Conservation (phyloP, 2,888 invertebrate genomes). For the Amiota mariae region DNA sequence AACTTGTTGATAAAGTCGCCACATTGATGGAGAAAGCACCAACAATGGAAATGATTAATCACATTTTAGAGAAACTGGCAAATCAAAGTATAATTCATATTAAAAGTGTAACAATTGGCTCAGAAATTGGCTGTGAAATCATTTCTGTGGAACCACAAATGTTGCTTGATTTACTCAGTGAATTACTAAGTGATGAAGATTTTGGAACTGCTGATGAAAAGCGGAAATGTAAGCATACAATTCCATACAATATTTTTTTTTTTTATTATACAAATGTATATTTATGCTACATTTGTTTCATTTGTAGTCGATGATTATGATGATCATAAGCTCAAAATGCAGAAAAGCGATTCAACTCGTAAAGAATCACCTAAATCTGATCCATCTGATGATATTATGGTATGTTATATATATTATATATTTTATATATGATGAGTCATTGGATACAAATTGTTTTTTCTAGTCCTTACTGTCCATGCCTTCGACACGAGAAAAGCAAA, state of each 20-base stretch:
- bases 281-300: slow-evolving; percentile 46
- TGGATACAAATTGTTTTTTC: slow-evolving; percentile 12
- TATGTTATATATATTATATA: slow-evolving; percentile 45
- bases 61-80: slow-evolving; percentile 84
- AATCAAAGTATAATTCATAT: slow-evolving; percentile 76
- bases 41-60: slow-evolving; percentile 79
- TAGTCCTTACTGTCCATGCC: slow-evolving; percentile 76
- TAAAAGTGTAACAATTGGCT: slow-evolving; percentile 71
- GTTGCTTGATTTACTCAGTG: slow-evolving; percentile 68
- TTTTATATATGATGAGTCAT: not conserved
- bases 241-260: not conserved
- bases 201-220: slow-evolving; percentile 71
- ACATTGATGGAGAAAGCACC: slow-evolving; percentile 75
- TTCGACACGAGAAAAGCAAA: slow-evolving; percentile 95
- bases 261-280: not conserved
- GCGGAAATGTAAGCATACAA: slow-evolving; percentile 34
- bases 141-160: slow-evolving; percentile 69
- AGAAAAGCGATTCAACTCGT: slow-evolving; percentile 59
- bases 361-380: slow-evolving; percentile 67
- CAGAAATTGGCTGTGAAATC: slow-evolving; percentile 71
- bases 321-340: slow-evolving; percentile 52
- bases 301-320: slow-evolving; percentile 68
- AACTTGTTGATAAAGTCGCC: slow-evolving; percentile 77
- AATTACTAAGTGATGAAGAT: slow-evolving; percentile 70
- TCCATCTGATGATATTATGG: slow-evolving; percentile 82